Conservation (phyloP, 2,113 vertebrate species). For the Brienomyrus longianalis region DNA sequence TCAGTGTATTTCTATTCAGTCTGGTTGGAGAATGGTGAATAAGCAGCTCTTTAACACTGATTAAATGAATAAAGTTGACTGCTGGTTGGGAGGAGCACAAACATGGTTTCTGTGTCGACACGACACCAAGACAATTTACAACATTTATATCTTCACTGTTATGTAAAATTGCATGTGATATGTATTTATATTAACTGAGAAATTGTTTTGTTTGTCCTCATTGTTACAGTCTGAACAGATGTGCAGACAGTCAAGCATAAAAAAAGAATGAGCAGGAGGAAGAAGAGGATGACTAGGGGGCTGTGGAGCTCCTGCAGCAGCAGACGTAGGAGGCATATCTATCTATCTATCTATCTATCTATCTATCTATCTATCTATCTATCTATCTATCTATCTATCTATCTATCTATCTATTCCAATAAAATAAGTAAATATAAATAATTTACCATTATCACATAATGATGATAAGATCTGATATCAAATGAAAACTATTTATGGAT, state of each 20-base stretch:
- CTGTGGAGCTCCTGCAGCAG: slow-evolving; percentile 69
- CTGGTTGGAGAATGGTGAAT: not conserved
- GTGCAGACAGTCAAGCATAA: not conserved
- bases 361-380: too few relatives aligned
- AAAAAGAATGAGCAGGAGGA: slow-evolving; percentile 69
- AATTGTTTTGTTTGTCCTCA: not conserved
- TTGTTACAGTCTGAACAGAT: slow-evolving; percentile 21
- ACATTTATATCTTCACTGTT: not conserved
- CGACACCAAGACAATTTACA: not conserved
- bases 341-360: too few relatives aligned
- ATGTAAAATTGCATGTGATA: not conserved
- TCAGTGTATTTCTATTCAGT: not conserved
- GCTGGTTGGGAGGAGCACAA: not conserved
- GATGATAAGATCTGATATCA: not conserved
- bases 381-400: not conserved
- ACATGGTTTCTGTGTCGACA: not conserved
- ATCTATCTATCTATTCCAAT: not conserved
- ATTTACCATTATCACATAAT: not conserved
- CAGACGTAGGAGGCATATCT: slow-evolving; percentile 57
- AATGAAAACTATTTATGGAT: not conserved
- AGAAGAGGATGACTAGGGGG: slow-evolving; percentile 68
- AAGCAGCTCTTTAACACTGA: not conserved
- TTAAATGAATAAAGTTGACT: not conserved
- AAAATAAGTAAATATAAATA: not conserved
- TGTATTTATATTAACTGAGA: not conserved